A percentile compares a stretch with the other conserved stretches of the same genome.
Conservation (phyloP, 2,113 vertebrate genomes). For the Collichthys lucidus region DNA sequence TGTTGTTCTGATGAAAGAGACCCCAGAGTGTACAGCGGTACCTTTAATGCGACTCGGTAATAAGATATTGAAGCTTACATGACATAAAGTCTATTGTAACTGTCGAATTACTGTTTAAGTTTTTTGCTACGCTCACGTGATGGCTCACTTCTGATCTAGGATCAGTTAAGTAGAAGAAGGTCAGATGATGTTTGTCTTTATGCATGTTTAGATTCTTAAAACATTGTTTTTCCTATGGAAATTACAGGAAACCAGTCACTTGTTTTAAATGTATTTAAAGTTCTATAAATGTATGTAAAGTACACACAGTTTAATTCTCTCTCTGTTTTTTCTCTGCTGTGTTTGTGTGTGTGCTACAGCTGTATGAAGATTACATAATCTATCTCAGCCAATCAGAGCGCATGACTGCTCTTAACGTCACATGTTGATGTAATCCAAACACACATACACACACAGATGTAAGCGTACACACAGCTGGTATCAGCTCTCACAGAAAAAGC, state of each 20-base stretch:
- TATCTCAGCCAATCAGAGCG: conserved; percentile 38
- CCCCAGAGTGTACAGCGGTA: no score
- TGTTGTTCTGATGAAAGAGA: no score
- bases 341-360: neutral
- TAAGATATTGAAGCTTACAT: no score
- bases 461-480: conserved; percentile 54
- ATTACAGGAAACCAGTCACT: neutral
- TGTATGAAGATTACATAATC: conserved; percentile 49
- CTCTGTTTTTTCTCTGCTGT: neutral
- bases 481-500: conserved; percentile 37
- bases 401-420: conserved; percentile 24
- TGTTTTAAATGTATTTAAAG: neutral
- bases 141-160: no score
- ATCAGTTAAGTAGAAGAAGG: no score
- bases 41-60: no score
- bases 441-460: conserved; percentile 21
- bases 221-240: neutral
- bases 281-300: neutral
- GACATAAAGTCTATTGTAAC: no score
- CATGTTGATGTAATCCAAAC: conserved; percentile 31
- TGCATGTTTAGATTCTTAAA: neutral
- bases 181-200: neutral
- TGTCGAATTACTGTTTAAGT: no score
- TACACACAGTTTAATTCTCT: neutral
- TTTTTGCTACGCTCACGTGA: no score